Percentiles rank a stretch among this genome's conserved stretches.
These are phyloP conservation scores for Pemphigus obesinymphae DNA, from an alignment of 1,140 invertebrate species.

Conservation along the genomic window DNA sequence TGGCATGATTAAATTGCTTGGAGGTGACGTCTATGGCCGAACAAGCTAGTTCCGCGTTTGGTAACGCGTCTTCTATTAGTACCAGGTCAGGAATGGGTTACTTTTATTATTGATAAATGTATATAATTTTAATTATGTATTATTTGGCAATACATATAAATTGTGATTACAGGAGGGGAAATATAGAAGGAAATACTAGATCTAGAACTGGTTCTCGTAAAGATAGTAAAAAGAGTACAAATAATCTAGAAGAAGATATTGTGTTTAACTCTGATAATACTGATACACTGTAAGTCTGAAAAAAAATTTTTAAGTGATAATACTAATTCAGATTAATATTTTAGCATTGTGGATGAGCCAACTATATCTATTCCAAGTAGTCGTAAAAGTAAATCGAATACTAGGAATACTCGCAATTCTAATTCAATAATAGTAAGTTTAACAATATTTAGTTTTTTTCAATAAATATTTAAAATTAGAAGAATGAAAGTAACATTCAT, in stretches of 20 bases:
- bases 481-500: too few relatives aligned
- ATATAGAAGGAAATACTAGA: conserved; percentile 34
- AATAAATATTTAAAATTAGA: too few relatives aligned
- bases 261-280: not conserved
- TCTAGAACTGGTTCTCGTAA: not conserved
- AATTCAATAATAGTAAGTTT: not conserved
- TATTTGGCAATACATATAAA: not conserved
- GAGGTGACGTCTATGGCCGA: conserved; percentile 44
- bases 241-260: not conserved
- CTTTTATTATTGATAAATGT: not conserved
- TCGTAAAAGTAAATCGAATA: conserved; percentile 17
- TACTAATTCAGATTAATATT: not conserved
- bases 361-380: not conserved
- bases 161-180: conserved; percentile 22
- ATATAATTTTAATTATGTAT: not conserved
- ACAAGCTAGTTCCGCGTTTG: conserved; percentile 43
- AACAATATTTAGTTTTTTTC: not conserved
- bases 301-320: too few relatives aligned
- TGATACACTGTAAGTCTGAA: not conserved
- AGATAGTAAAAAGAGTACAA: conserved; percentile 14
- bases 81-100: conserved; percentile 10
- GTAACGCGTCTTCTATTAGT: conserved; percentile 43
- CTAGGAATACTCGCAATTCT: conserved; percentile 10
- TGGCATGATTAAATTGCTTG: conserved; percentile 43
- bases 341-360: conserved; percentile 14